A percentile compares a stretch with the other conserved stretches of the same genome.
Evolutionary conservation across 2,113 vertebrate genomes (phyloP).

Genomic region (Melanotaenia duboulayi): DNA sequence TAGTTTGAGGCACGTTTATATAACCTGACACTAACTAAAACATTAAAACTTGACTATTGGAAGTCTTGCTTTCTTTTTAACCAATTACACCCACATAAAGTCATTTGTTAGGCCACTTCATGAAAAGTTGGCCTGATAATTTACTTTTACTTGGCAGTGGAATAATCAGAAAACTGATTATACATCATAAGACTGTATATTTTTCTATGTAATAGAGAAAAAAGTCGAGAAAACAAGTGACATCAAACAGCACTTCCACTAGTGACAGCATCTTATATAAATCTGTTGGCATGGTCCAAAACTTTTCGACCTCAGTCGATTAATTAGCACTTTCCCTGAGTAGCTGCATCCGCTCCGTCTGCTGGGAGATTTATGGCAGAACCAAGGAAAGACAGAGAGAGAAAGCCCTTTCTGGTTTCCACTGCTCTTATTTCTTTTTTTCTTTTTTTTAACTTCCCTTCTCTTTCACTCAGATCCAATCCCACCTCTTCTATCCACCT

Average conservation of each 20-base stretch:
- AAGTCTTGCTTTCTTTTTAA: neutral
- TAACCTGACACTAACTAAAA: neutral
- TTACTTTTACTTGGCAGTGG: neutral
- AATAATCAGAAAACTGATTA: neutral
- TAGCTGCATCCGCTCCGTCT: slow-evolving; percentile 73
- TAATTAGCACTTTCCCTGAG: slow-evolving; percentile 78
- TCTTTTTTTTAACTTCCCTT: slow-evolving; percentile 47
- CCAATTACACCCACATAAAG: neutral
- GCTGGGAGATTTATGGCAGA: slow-evolving; percentile 75
- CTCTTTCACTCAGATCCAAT: slow-evolving; percentile 56
- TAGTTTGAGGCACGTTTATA: neutral
- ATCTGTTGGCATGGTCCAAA: slow-evolving; percentile 36
- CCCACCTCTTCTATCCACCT: slow-evolving; percentile 56
- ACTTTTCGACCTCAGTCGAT: slow-evolving; percentile 60
- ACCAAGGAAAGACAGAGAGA: slow-evolving; percentile 54
- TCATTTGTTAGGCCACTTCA: neutral
- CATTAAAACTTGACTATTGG: neutral
- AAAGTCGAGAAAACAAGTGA: slow-evolving; percentile 5
- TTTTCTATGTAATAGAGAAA: neutral
- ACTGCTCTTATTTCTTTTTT: slow-evolving; percentile 47
- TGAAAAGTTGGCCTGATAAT: neutral
- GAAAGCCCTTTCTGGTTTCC: slow-evolving; percentile 71
- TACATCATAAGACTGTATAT: neutral
- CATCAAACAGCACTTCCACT: slow-evolving; percentile 27
- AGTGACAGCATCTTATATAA: slow-evolving; percentile 32